phyloP scores from a whole-genome alignment of 64 coral and sea anemone species.

The Anthopleura sola region DNA sequence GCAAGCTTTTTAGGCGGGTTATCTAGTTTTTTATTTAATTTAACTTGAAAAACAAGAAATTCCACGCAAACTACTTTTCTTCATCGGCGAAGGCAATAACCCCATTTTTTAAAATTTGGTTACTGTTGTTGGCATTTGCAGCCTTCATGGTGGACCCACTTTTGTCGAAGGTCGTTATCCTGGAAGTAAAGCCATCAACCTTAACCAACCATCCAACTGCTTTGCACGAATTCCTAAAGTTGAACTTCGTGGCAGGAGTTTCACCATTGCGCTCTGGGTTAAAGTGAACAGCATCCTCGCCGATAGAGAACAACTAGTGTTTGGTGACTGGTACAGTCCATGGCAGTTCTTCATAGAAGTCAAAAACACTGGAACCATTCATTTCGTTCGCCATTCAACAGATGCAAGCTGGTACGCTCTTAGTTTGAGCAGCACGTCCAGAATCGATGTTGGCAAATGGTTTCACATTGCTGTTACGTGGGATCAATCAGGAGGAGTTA shows the following conservation, averaged over 20 bases:
- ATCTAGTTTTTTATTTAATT: too few relatives aligned
- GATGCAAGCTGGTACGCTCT: neutral
- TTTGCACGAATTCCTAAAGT: slow-evolving; percentile 6
- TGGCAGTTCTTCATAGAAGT: neutral
- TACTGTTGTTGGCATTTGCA: neutral
- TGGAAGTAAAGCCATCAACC: neutral
- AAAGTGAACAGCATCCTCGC: neutral
- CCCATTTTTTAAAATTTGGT: too few relatives aligned
- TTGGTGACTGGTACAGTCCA: neutral
- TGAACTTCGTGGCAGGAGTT: neutral
- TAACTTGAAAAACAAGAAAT: too few relatives aligned
- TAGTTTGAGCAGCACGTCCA: neutral
- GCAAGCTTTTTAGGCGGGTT: too few relatives aligned
- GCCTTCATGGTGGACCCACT: neutral
- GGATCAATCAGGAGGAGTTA: neutral
- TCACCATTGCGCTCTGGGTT: neutral
- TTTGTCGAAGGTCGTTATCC: neutral
- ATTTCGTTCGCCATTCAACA: neutral
- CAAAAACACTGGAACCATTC: neutral
- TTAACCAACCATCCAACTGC: slow-evolving; percentile 1
- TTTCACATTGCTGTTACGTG: slow-evolving; percentile 1
- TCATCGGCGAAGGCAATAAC: too few relatives aligned
- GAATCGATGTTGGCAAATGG: neutral
- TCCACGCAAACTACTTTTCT: too few relatives aligned
- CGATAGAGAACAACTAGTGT: neutral